A percentile compares a stretch with the other conserved stretches of the same genome.
Conservation (phyloP, 35 echinoderm and acorn worm genomes). For the Apostichopus japonicus region DNA sequence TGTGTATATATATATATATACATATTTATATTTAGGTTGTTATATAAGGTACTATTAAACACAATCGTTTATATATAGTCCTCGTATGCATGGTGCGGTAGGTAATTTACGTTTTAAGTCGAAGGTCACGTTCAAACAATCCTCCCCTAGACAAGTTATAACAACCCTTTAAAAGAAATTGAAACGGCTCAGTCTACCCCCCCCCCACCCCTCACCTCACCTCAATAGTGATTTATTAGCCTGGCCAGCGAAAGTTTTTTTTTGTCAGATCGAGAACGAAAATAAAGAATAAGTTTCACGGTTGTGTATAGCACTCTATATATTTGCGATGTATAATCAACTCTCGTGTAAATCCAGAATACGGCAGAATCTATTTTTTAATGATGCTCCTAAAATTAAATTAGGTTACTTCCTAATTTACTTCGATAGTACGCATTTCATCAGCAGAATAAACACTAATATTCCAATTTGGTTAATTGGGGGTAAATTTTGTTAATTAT, state of each 20-base stretch:
- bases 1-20: too few species aligned
- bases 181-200: neutral
- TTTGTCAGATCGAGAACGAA: neutral
- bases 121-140: neutral
- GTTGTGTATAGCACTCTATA: neutral
- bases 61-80: too few species aligned
- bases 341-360: constrained; percentile 29
- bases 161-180: neutral
- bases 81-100: too few species aligned
- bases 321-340: neutral
- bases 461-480: constrained; percentile 69
- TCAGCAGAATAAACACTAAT: constrained; percentile 66
- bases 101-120: neutral
- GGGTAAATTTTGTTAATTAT: constrained; percentile 67
- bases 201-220: neutral
- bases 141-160: neutral
- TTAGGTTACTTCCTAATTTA: constrained; percentile 55
- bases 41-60: too few species aligned
- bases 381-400: constrained; percentile 50
- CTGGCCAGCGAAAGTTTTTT: neutral
- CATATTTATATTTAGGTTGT: too few species aligned
- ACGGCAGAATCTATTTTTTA: constrained; percentile 22
- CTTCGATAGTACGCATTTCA: constrained; percentile 53
- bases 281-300: neutral
- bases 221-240: constrained; percentile 10